These are phyloP conservation scores for Drosophila stalkeri DNA, from an alignment of 2,888 invertebrate species.

Conservation along the genomic window DNA sequence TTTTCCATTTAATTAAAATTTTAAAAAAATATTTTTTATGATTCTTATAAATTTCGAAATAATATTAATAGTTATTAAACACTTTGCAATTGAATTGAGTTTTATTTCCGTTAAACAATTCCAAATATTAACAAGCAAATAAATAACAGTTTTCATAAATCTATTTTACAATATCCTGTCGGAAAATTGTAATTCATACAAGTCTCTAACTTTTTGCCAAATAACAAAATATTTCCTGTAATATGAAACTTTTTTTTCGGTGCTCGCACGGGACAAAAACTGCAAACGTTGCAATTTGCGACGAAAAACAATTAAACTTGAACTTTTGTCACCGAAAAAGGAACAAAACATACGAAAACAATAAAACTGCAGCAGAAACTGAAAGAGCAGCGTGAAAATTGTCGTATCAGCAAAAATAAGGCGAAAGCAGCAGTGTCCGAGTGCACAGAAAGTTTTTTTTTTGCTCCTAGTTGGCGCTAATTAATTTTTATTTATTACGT, in stretches of 20 bases:
- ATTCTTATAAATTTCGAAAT: background rate
- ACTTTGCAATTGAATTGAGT: background rate
- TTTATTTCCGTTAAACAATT: background rate
- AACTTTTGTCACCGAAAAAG: constrained; percentile 73
- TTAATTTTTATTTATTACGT: constrained; percentile 78
- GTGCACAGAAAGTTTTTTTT: constrained; percentile 45
- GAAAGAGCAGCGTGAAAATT: constrained; percentile 54
- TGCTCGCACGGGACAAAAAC: constrained; percentile 38
- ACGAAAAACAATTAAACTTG: constrained; percentile 75
- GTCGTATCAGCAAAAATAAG: constrained; percentile 69
- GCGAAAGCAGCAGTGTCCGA: constrained; percentile 33
- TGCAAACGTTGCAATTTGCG: constrained; percentile 65
- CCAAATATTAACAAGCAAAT: background rate
- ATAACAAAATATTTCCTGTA: constrained; percentile 21
- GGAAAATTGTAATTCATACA: constrained; percentile 6
- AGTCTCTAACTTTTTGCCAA: background rate
- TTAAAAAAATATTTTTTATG: background rate
- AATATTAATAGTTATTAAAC: too few relatives aligned
- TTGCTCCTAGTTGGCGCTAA: constrained; percentile 66
- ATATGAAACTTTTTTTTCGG: constrained; percentile 49
- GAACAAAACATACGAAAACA: background rate
- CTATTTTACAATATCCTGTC: background rate
- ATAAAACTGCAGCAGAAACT: constrained; percentile 37
- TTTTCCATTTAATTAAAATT: too few relatives aligned
- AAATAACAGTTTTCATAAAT: constrained; percentile 4